Evolutionary conservation across 1,140 invertebrate species (phyloP), one percentile per base, ranked within the genome.

Genomic region (Leptinotarsa texana): DNA sequence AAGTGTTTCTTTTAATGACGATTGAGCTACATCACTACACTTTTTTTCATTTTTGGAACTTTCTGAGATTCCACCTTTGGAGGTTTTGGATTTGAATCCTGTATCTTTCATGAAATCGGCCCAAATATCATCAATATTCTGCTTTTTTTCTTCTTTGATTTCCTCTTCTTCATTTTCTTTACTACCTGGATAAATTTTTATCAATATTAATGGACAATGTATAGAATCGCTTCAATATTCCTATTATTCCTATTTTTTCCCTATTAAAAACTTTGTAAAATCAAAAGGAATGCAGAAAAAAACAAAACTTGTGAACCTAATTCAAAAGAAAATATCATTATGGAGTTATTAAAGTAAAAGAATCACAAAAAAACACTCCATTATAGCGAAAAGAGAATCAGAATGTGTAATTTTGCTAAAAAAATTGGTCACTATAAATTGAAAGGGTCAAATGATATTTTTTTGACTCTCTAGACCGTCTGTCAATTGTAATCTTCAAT

Each of bases 31-130:
- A 47, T 13, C 27, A 15, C 22, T 48, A 27, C 48, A 6, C 71
- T 75, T 78, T 80, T 73, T 86, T 81, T 61, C 74, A 63, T 86
- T 82, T 65, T 49, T 65, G 2, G 33, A 73, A 65, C 17, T 62
- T 11, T 42, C n/a, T 33, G 67, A 49, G 4, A 33, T 75, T 33
- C 8, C 65, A 49, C 63, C 62, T 62, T 49, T 62, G 22, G 21
- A 74, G 47, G 51, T 77, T 77, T 83, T 83, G 49, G 86, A 82
- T 82, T 87, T 86, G 76, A 87, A 87, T 83, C 90, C 89, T 72
- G 92, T 91, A 81, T 92, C 91, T 81, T 90, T 91, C 81, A 93
- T 88, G 81, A 94, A 94, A 83, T 90, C 90, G 11, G 92, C 91
- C 92, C 92, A 94, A 1, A 94, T 82, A 76, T 90, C 89, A 82